Percentiles rank a stretch among this genome's conserved stretches.
These are phyloP conservation scores for Dromius quadrimaculatus DNA, from an alignment of 2,888 invertebrate genomes.

Conservation along the genomic window DNA sequence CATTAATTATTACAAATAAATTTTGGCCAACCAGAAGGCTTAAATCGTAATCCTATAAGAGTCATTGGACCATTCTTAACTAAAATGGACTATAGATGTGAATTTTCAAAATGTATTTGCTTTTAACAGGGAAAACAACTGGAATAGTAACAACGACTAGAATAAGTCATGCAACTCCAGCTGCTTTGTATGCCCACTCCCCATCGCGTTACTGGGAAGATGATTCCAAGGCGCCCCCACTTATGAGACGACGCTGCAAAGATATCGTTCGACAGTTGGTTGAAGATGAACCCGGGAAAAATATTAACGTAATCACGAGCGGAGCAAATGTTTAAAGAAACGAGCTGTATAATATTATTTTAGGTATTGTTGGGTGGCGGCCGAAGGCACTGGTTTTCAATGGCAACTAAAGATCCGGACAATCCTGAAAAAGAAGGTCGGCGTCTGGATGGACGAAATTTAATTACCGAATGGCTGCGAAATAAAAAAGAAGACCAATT, in stretches of 20 bases:
- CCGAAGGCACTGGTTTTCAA: constrained; percentile 66
- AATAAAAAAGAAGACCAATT: constrained; percentile 63
- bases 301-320: constrained; percentile 73
- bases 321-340: no score
- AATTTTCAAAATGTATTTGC: no score
- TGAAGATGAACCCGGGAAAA: constrained; percentile 72
- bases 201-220: constrained; percentile 63
- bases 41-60: no score
- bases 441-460: constrained; percentile 70
- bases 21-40: no score
- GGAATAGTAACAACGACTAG: constrained; percentile 77
- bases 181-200: constrained; percentile 57
- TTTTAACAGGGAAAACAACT: constrained; percentile 54
- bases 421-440: constrained; percentile 64
- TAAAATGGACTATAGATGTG: no score
- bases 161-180: constrained; percentile 69
- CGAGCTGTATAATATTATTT: no score
- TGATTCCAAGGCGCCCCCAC: constrained; percentile 63
- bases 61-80: no score
- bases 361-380: constrained; percentile 75
- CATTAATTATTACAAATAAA: background rate
- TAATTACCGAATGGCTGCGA: constrained; percentile 70
- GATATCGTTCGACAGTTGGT: constrained; percentile 76
- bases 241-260: constrained; percentile 64
- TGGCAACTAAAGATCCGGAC: constrained; percentile 57